A percentile compares a stretch with the other conserved stretches of the same genome.
Evolutionary conservation across 2,797 vertebrate species (phyloP).

Genomic region (Sphenodon punctatus): DNA sequence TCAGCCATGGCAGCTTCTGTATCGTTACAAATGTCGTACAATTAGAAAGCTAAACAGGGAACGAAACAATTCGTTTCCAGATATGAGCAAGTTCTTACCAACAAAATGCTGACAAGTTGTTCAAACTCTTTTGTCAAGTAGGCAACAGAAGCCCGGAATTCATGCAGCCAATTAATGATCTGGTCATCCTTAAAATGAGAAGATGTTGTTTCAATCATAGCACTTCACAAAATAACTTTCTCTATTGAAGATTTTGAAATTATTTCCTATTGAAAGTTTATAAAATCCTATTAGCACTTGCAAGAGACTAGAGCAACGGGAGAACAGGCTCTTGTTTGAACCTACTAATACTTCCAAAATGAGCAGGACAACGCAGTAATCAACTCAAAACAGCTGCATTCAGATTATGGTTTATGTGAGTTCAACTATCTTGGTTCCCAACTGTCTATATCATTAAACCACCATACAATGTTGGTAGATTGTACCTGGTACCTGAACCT

Average conservation of each 20-base stretch:
- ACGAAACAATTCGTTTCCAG: background rate
- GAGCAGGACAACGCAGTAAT: background rate
- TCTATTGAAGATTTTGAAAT: background rate
- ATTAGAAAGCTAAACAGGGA: background rate
- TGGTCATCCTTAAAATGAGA: conserved; percentile 86
- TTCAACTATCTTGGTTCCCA: background rate
- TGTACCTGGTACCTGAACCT: background rate
- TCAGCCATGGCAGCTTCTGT: conserved; percentile 89
- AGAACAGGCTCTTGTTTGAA: background rate
- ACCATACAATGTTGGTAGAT: background rate
- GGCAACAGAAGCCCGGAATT: conserved; percentile 85
- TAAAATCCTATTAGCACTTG: background rate
- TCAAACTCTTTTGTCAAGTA: conserved; percentile 91
- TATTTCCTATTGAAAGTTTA: background rate
- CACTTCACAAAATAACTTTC: background rate
- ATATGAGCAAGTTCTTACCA: conserved; percentile 79
- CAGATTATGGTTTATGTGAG: background rate
- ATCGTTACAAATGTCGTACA: background rate
- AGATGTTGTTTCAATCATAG: background rate
- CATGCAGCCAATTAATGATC: conserved; percentile 93
- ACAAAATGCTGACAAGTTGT: conserved; percentile 84
- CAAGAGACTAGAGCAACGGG: background rate
- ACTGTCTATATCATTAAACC: background rate
- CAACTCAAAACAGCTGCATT: background rate
- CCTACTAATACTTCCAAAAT: background rate